Base-by-base conservation (phyloP, 92 coral and sea anemone species). In the Phenganax marumi region DNA sequence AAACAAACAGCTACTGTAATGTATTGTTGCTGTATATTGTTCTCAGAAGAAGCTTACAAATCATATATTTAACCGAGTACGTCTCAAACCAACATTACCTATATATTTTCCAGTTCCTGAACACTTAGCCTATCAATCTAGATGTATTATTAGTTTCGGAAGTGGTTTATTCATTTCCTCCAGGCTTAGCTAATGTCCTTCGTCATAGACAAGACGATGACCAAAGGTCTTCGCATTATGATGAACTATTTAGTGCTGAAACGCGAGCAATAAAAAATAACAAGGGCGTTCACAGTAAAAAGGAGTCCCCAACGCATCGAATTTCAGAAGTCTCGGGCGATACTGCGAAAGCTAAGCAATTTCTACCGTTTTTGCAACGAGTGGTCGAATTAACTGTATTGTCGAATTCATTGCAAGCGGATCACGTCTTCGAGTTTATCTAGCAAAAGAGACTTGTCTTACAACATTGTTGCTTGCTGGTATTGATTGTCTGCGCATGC, bases 151-250 rank as follows among this genome's bases (percentile, higher is more conserved):
- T n/a, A n/a, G n/a, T n/a, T n/a, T n/a, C n/a, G n/a, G n/a, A n/a
- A n/a, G n/a, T n/a, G n/a, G n/a, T n/a, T n/a, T n/a, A n/a, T n/a
- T n/a, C n/a, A n/a, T n/a, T n/a, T n/a, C n/a, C n/a, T n/a, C n/a
- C n/a, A 79, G 86, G 97, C n/a, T 90, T 95, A 84, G 97, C 93
- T 21, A 95, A 97, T 12, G 97, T 91, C 52, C 69, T 95, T 56
- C 97, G 98, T n/a, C 98, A 95, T 84, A 81, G 97, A 81, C 98
- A 95, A 60, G 98, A 95, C 58, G 98, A 95, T 77, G 98, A 95
- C 73, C 97, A 92, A 76, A 84, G 98, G 50, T 95, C 98, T 47
- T 95, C 98, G 9, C 93, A 89, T 74, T 95, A 95, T 56, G 98
- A 95, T 82, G 98, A 95, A 58, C 65, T 95, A 81, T 63, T 95